A percentile compares a stretch with the other conserved stretches of the same genome.
phyloP scores from a whole-genome alignment of 2,888 invertebrate species.

The Lydus trimaculatus region DNA sequence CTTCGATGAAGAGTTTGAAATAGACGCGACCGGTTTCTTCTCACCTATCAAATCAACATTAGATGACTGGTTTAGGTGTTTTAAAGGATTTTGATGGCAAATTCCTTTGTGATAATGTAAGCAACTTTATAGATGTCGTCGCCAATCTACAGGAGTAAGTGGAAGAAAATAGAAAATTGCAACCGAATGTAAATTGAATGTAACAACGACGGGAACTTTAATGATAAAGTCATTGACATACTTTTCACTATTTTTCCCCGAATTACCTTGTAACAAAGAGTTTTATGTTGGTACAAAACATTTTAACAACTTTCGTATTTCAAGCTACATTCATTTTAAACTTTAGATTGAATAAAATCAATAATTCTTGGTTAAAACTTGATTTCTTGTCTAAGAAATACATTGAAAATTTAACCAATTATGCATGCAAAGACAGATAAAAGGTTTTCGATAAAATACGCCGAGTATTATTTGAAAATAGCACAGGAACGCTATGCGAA shows the following conservation, averaged over 20 bases:
- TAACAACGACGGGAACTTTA: neutral
- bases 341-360: neutral
- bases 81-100: neutral
- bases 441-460: conserved; percentile 3
- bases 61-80: neutral
- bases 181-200: neutral
- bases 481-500: conserved; percentile 17
- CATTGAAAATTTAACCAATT: neutral
- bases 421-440: conserved; percentile 5
- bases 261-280: neutral
- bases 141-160: neutral
- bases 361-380: neutral
- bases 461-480: neutral
- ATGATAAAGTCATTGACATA: neutral
- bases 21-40: neutral
- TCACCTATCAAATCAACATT: neutral
- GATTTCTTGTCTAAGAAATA: neutral
- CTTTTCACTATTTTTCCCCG: neutral
- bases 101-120: neutral
- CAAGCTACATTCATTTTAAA: neutral
- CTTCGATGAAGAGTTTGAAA: neutral
- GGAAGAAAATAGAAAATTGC: neutral
- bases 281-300: neutral
- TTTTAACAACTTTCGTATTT: neutral
- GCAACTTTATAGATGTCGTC: neutral